A percentile compares a stretch with the other conserved stretches of the same genome.
These are phyloP conservation scores for Nemotelus nigrinus DNA, from an alignment of 2,888 invertebrate species.

Conservation along the genomic window DNA sequence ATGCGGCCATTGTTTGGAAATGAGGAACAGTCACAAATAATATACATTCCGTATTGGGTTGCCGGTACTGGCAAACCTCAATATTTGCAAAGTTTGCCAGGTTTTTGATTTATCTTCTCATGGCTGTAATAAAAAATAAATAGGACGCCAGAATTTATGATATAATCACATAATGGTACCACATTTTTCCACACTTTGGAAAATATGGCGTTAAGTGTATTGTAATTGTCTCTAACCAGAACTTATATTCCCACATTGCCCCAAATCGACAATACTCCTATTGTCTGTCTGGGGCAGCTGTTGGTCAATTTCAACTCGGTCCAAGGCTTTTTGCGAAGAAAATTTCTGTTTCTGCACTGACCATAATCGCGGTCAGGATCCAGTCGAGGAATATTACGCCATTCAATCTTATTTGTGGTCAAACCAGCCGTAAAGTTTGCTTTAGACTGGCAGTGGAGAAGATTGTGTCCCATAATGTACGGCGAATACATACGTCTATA, in stretches of 20 bases:
- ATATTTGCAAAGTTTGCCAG: too few species aligned
- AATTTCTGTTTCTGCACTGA: conserved; percentile 21
- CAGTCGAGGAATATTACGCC: conserved; percentile 49
- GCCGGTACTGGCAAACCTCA: neutral
- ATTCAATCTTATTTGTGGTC: conserved; percentile 52
- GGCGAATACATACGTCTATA: neutral
- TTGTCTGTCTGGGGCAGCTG: conserved; percentile 25
- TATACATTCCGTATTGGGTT: neutral
- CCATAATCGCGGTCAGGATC: conserved; percentile 42
- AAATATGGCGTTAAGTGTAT: too few species aligned
- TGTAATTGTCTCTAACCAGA: too few species aligned
- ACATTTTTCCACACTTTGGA: too few species aligned
- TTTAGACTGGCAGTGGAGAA: conserved; percentile 44
- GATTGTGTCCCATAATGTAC: conserved; percentile 36
- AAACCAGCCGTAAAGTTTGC: conserved; percentile 50
- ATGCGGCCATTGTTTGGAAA: conserved; percentile 13
- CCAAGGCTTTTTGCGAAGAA: conserved; percentile 39
- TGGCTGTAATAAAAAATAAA: too few species aligned
- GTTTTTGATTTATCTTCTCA: too few species aligned
- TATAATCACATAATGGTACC: too few species aligned
- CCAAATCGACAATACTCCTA: conserved; percentile 20
- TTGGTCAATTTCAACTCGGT: conserved; percentile 12
- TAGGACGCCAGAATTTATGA: too few species aligned
- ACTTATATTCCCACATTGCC: neutral
- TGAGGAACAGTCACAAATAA: conserved; percentile 24